Percentiles rank a stretch among this genome's conserved stretches.
Conservation (phyloP, 2,113 vertebrate species). For the Lagopus leucura region DNA sequence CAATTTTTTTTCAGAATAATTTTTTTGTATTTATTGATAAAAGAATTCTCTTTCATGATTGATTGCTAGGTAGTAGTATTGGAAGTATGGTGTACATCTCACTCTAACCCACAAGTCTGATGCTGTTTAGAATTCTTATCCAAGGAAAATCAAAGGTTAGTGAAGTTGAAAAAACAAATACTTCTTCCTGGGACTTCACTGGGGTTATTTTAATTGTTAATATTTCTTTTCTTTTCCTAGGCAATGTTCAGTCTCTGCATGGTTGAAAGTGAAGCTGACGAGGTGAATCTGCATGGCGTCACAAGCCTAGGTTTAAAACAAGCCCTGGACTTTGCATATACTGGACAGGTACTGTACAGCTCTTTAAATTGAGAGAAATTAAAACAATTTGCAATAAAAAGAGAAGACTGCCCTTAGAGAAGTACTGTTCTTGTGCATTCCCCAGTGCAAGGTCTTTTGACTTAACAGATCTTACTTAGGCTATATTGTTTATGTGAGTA, state of each 20-base stretch:
- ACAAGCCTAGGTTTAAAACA: conserved; percentile 94
- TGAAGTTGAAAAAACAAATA: neutral
- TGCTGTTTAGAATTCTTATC: neutral
- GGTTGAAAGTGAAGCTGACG: conserved; percentile 97
- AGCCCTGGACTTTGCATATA: conserved; percentile 96
- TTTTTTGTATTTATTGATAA: neutral
- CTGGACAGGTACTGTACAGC: conserved; percentile 89
- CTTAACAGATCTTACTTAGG: neutral
- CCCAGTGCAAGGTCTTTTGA: neutral
- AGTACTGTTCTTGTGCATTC: neutral
- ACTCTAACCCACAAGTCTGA: neutral
- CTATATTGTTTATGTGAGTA: neutral
- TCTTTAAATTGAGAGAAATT: neutral
- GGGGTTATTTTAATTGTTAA: neutral
- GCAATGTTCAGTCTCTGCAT: conserved; percentile 99
- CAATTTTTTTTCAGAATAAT: neutral
- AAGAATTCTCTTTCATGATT: neutral
- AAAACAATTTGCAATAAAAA: neutral
- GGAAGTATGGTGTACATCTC: neutral
- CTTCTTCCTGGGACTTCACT: neutral
- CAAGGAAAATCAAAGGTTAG: neutral
- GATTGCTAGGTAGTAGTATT: neutral
- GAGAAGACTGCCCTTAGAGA: neutral
- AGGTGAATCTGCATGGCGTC: conserved; percentile 93
- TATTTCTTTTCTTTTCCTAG: conserved; percentile 70